Conservation (phyloP, 2,797 vertebrate genomes). For the Sebastes goodei region DNA sequence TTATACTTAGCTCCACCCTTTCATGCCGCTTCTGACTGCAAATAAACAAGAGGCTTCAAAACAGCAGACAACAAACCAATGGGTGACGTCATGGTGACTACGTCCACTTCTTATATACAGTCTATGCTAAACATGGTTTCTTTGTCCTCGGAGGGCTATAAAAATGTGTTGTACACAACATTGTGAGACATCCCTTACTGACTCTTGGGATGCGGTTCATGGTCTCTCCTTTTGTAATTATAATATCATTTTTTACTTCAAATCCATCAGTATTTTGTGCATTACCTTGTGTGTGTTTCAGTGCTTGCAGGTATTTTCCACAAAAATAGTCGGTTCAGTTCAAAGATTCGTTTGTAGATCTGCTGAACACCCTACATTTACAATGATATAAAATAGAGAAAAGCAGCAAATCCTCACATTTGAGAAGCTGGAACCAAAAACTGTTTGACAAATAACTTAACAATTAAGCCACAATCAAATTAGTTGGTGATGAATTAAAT, state of each 20-base stretch:
- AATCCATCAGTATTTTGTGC: neutral
- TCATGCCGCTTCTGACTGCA: no score
- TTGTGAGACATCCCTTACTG: neutral
- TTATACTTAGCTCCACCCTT: no score
- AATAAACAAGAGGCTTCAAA: no score
- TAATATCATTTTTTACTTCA: neutral
- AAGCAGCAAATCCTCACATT: neutral
- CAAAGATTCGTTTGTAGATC: neutral
- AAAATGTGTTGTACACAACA: neutral
- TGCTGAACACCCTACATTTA: neutral
- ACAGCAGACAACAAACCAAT: no score
- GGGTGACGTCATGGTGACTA: no score
- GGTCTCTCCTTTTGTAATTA: neutral
- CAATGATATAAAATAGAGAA: neutral
- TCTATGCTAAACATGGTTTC: no score
- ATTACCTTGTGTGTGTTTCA: neutral
- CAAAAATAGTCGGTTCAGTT: neutral
- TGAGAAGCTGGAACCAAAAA: slow-evolving; percentile 6
- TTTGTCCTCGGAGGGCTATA: neutral
- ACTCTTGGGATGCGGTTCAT: neutral
- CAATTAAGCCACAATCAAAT: neutral
- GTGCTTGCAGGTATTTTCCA: neutral
- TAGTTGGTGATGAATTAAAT: neutral
- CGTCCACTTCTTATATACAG: no score
- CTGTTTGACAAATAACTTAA: neutral